Evolutionary conservation across 2,113 vertebrate species (phyloP).

Genomic region (Heterochromis multidens): DNA sequence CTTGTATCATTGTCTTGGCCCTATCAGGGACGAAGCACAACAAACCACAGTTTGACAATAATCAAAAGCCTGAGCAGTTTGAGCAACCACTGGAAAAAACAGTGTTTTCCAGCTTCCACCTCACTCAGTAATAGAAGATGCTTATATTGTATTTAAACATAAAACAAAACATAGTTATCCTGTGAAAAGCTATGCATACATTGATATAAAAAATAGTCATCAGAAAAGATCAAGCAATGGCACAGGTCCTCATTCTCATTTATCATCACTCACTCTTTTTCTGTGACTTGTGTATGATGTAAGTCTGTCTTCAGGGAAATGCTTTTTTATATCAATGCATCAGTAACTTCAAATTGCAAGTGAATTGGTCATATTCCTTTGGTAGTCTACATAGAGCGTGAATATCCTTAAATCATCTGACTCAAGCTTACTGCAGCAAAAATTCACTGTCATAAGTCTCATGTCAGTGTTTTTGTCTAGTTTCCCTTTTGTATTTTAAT

Average conservation of each 20-base stretch:
- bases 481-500: conserved; percentile 9
- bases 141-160: background rate
- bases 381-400: conserved; percentile 39
- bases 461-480: conserved; percentile 12
- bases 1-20: conserved; percentile 8
- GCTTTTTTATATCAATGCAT: conserved; percentile 69
- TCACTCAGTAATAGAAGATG: background rate
- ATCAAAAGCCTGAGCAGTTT: conserved; percentile 19
- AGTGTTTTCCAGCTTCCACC: background rate
- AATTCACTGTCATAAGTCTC: conserved; percentile 20
- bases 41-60: conserved; percentile 50
- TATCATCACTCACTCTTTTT: conserved; percentile 49
- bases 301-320: conserved; percentile 52
- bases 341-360: conserved; percentile 70
- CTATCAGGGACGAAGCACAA: conserved; percentile 13
- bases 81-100: background rate
- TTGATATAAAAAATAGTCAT: background rate
- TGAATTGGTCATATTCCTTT: conserved; percentile 65
- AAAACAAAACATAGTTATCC: background rate
- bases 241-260: conserved; percentile 13
- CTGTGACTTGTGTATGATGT: conserved; percentile 42
- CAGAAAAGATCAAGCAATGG: conserved; percentile 11
- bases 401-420: conserved; percentile 54
- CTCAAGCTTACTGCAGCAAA: conserved; percentile 34
- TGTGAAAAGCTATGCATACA: background rate